These are phyloP conservation scores for Hycleus phaleratus DNA, from an alignment of 1,140 invertebrate species.

Conservation along the genomic window DNA sequence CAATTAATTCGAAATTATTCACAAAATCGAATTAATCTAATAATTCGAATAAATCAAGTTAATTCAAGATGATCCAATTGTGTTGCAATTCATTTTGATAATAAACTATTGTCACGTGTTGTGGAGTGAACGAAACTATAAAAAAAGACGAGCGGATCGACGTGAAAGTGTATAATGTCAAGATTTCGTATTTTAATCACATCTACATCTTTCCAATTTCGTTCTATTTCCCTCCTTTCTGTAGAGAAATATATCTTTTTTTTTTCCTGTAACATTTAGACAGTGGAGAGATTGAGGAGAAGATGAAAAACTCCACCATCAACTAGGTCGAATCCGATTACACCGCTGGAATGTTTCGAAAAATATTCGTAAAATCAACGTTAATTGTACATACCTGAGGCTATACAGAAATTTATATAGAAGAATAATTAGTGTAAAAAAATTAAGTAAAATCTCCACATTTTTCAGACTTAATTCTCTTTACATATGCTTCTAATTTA, in stretches of 20 bases:
- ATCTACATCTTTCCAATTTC: slow-evolving; percentile 14
- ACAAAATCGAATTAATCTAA: slow-evolving; percentile 9
- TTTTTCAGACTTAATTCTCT: not conserved
- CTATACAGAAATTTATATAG: no score
- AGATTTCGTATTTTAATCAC: slow-evolving; percentile 17
- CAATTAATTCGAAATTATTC: not conserved
- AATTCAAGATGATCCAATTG: not conserved
- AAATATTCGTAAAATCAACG: no score
- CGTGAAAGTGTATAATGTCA: not conserved
- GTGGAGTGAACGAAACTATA: not conserved
- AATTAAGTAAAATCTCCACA: no score
- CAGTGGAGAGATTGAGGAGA: no score
- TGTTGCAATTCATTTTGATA: slow-evolving; percentile 1
- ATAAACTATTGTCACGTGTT: slow-evolving; percentile 12
- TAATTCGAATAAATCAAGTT: slow-evolving; percentile 12
- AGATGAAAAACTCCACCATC: no score
- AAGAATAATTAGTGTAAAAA: no score
- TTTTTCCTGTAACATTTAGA: no score
- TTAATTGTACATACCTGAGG: no score
- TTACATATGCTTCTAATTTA: slow-evolving; percentile 11
- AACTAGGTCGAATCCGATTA: no score
- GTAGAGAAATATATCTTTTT: no score
- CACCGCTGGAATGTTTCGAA: no score
- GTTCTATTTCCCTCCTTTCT: slow-evolving; percentile 6
- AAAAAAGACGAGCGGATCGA: not conserved